phyloP scores from a whole-genome alignment of 2,888 invertebrate genomes.

The Acanthococcus lagerstroemiae region DNA sequence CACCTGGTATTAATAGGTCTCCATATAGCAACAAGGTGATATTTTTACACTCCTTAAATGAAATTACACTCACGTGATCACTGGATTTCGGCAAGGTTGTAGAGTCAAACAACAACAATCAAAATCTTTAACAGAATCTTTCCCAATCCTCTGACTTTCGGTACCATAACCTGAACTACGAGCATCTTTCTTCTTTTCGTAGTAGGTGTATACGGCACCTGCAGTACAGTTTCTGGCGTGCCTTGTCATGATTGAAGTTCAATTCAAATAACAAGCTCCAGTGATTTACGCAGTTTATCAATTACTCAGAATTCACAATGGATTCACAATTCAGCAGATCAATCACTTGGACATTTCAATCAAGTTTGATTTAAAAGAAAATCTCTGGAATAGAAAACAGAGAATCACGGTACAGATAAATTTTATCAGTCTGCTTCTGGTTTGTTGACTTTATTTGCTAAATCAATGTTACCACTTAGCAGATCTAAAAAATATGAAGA shows the following conservation, averaged over 20 bases:
- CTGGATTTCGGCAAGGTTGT: conserved; percentile 90
- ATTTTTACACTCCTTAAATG: too few relatives aligned
- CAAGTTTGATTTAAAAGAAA: too few relatives aligned
- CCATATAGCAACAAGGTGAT: too few relatives aligned
- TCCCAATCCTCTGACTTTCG: conserved; percentile 74
- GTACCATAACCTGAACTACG: conserved; percentile 89
- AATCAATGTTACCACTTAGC: not conserved
- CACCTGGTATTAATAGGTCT: too few relatives aligned
- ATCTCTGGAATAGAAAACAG: too few relatives aligned
- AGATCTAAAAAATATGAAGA: not conserved
- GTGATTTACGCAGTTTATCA: too few relatives aligned
- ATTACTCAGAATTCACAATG: too few relatives aligned
- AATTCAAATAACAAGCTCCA: not conserved
- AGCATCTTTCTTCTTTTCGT: conserved; percentile 94
- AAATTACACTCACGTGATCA: conserved; percentile 59
- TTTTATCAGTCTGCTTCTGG: not conserved
- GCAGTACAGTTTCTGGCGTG: conserved; percentile 98
- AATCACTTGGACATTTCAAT: too few relatives aligned
- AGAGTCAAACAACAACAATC: conserved; percentile 95
- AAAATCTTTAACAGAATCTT: conserved; percentile 89
- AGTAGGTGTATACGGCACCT: conserved; percentile 95
- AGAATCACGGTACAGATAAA: not conserved
- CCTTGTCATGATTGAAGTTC: conserved; percentile 61
- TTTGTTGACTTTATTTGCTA: not conserved
- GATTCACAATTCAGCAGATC: too few relatives aligned